Evolutionary conservation across 2,113 vertebrate genomes (phyloP), one percentile per base, ranked within the genome.

Genomic region (Sula dactylatra): DNA sequence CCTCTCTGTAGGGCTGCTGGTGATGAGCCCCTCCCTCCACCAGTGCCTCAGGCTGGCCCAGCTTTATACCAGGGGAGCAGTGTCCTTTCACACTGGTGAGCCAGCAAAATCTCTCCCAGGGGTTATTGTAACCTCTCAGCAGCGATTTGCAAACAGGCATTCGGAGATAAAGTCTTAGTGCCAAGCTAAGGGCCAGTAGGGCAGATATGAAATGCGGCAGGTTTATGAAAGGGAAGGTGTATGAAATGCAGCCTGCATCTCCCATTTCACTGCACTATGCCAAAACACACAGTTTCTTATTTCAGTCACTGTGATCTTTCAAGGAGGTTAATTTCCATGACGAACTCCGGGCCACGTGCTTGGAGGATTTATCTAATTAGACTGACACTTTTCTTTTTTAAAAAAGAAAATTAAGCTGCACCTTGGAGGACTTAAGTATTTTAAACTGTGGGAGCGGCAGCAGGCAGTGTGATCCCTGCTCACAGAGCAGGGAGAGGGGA

Each of bases 311-410:
- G 95, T 96, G 98, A 98, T 98, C 98, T 98, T 97, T 98, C 97
- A 97, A 97, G 98, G 98, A 98, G 98, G 98, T 98, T 98, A 98
- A 98, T 98, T 98, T 98, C 98, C 98, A 98, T 98, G 98, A 98
- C 98, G 98, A 98, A 98, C 98, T 97, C 97, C 47, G 83, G 98
- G 97, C 98, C 98, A 98, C 96, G 97, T 98, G 98, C 98, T 98
- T 80, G 65, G 95, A 97, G 98, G 98, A 98, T 98, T 98, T 98
- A 98, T 98, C 98, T 98, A 98, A 98, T 98, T 98, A 98, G 98
- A 98, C 94, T 96, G 98, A 98, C 97, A 98, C 98, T 98, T 98
- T 98, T 98, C 97, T 96, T 96, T 96, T 96, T 97, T 97, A 97
- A 98, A 98, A 98, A 98, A 96, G 97, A 97, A 98, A 97, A 96